phyloP scores from a whole-genome alignment of 2,797 vertebrate species.

The Ptychadena robeensis region DNA sequence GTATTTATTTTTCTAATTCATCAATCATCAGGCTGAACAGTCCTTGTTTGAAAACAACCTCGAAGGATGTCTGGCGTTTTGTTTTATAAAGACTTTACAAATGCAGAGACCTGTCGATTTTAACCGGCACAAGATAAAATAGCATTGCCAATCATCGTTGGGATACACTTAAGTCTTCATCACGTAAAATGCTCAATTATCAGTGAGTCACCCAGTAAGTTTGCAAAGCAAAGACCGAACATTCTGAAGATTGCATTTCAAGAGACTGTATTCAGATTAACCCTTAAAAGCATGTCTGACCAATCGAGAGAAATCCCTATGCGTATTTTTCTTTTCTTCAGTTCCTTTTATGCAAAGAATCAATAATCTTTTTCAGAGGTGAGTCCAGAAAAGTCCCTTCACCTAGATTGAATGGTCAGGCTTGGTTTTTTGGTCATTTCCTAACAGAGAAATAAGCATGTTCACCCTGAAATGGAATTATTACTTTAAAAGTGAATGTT shows the following conservation, averaged over 20 bases:
- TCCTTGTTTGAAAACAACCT: conserved; percentile 19
- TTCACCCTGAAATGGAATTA: too few relatives aligned
- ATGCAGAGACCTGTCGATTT: conserved; percentile 17
- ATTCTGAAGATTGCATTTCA: conserved; percentile 9
- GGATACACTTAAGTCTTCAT: conserved; percentile 24
- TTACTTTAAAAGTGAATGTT: too few relatives aligned
- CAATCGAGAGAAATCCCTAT: too few relatives aligned
- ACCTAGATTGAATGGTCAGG: too few relatives aligned
- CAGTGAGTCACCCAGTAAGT: not conserved
- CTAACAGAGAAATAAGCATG: too few relatives aligned
- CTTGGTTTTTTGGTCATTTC: too few relatives aligned
- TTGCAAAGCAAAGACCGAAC: conserved; percentile 12
- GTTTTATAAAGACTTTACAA: conserved; percentile 1
- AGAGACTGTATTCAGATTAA: conserved; percentile 3
- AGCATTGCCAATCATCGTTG: not conserved
- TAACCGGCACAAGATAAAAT: conserved; percentile 24
- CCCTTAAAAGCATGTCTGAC: not conserved
- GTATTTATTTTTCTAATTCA: conserved; percentile 4
- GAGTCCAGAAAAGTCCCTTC: too few relatives aligned
- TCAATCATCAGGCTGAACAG: conserved; percentile 3
- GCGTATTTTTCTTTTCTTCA: too few relatives aligned
- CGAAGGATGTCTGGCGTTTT: conserved; percentile 16
- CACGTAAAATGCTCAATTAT: conserved; percentile 19
- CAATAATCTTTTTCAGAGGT: too few relatives aligned
- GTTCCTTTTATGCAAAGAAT: too few relatives aligned